Evolutionary conservation across 1,140 invertebrate genomes (phyloP).

Genomic region (Medauroidea extradentata): DNA sequence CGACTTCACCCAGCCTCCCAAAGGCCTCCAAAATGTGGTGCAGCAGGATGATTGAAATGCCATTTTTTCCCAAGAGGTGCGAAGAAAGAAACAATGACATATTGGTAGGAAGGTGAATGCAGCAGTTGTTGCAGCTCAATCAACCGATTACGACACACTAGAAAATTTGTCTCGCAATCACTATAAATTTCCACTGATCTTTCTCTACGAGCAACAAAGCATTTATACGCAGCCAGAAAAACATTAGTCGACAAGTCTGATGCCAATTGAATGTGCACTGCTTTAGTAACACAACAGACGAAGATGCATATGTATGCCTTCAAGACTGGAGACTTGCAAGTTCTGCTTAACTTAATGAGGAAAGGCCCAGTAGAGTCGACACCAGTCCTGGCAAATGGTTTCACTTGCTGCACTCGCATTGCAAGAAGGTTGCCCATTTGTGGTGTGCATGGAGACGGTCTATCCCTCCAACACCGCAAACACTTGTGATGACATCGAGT

Average conservation of each 20-base stretch:
- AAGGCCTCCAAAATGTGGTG: conserved; percentile 30
- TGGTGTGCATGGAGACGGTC: too few species aligned
- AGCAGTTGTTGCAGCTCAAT: too few species aligned
- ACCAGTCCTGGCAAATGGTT: conserved; percentile 21
- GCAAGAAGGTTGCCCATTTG: too few species aligned
- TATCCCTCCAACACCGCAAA: too few species aligned
- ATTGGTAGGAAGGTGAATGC: too few species aligned
- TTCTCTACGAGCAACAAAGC: conserved; percentile 34
- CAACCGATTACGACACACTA: conserved; percentile 15
- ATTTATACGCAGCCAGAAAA: conserved; percentile 23
- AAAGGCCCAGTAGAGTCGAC: conserved; percentile 37
- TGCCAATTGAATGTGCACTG: conserved; percentile 23
- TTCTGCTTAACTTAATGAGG: conserved; percentile 18
- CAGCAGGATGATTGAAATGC: conserved; percentile 30
- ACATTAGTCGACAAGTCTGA: too few species aligned
- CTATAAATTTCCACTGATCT: conserved; percentile 23
- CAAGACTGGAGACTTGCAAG: background rate
- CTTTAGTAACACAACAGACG: background rate
- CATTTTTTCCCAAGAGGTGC: conserved; percentile 14
- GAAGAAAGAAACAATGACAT: background rate
- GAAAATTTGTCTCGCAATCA: conserved; percentile 41
- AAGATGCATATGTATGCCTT: background rate
- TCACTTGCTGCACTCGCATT: background rate
- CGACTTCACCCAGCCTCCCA: conserved; percentile 35
- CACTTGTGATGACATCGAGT: background rate